Evolutionary conservation across 1,140 invertebrate genomes (phyloP), one percentile per base, ranked within the genome.

Genomic region (Antheraea pernyi): DNA sequence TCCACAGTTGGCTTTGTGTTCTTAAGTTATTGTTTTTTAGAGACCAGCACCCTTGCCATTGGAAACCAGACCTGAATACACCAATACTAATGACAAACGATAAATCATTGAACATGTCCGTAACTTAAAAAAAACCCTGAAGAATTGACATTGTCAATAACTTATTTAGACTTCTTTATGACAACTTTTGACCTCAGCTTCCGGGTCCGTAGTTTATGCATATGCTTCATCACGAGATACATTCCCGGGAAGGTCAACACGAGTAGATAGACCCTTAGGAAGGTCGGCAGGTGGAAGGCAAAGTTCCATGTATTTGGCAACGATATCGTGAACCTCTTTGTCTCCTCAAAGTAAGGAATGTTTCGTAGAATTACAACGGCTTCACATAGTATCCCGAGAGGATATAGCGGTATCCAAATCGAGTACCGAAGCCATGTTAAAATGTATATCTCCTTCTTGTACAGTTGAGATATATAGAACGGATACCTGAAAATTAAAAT

Each of bases 351-450:
- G 80, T 97, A 98, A 6, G 97, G 97, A 86, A 99, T 97, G 85
- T 97, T 95, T 73, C 96, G 93, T 11, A 97, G 89, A 42, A 97
- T 94, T 46, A 97, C 94, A 6, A 96, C 95, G 64, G 97, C 96
- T 94, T 99, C 98, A 82, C 96, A 97, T 2, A 98, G 74, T 79
- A 98, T 96, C 16, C 98, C 98, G 61, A 98, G 81, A 0, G 98
- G 98, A 89, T 99, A 99, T 0, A 99, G 92, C 0, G 97, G 95
- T 70, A 99, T 98, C 98, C 98, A 99, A 42, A 98, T 94, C 0
- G 97, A 97, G 82, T 99, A 99, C 36, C 98, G 94, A 0, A 99
- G 88, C 98, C 98, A 99, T 0, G 97, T 98, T n/a, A 99, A 84
- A 18, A 97, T 79, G 48, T 94, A 93, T 64, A 97, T 93, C 72